These are phyloP conservation scores for Alouatta caraya DNA, from an alignment of 2,797 vertebrate species.

Conservation along the genomic window DNA sequence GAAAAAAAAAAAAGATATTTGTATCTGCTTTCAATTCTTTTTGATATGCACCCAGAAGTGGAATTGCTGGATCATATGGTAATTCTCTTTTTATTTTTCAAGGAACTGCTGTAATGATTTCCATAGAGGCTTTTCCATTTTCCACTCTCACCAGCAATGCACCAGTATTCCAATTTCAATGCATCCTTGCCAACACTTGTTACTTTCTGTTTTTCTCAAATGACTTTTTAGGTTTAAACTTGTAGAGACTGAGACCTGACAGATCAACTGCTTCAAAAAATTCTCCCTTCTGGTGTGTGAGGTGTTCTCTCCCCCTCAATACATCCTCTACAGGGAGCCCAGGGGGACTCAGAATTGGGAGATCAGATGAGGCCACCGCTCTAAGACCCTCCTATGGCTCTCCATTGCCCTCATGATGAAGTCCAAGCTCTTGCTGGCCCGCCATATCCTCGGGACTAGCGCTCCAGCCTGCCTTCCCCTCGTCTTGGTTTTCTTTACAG, in stretches of 20 bases:
- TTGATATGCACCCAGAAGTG: not conserved
- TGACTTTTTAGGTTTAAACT: slow-evolving; percentile 4
- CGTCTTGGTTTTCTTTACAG: not conserved
- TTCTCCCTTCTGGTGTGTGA: not conserved
- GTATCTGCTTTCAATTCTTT: not conserved
- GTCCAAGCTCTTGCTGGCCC: not conserved
- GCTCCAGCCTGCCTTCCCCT: not conserved
- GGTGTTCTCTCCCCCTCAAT: not conserved
- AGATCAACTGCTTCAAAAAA: not conserved
- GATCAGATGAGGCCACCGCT: not conserved
- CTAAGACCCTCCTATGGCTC: not conserved
- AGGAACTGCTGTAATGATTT: not conserved
- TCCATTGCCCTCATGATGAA: not conserved
- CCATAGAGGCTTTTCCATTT: not conserved
- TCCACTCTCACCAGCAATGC: not conserved
- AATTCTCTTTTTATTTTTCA: not conserved
- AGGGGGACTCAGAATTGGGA: not conserved
- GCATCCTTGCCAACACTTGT: not conserved
- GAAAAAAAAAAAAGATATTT: not conserved
- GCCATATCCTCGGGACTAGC: not conserved
- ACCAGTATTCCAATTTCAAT: not conserved
- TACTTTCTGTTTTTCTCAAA: slow-evolving; percentile 22
- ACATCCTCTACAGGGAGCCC: not conserved
- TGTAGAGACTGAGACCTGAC: not conserved
- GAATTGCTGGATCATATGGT: not conserved